phyloP scores from a whole-genome alignment of 2,113 vertebrate genomes.

The Choloepus hoffmanni region DNA sequence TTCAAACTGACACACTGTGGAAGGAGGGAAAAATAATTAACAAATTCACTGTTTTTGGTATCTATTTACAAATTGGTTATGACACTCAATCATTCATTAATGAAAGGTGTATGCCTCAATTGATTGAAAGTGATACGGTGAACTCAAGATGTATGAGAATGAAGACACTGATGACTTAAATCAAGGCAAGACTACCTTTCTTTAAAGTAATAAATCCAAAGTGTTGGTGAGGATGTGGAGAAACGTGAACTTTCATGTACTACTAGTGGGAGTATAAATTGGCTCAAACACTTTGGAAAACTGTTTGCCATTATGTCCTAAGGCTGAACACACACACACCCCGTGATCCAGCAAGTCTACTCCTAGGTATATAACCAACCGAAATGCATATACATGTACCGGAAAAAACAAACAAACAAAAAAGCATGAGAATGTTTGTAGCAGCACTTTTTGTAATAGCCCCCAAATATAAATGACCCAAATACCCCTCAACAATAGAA shows the following conservation, averaged over 20 bases:
- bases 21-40: constrained; percentile 10
- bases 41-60: not conserved
- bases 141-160: constrained; percentile 19
- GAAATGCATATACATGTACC: not conserved
- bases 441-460: not conserved
- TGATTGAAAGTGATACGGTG: constrained; percentile 31
- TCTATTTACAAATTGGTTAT: constrained; percentile 21
- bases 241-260: not conserved
- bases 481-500: not conserved
- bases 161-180: constrained; percentile 22
- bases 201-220: not conserved
- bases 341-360: not conserved
- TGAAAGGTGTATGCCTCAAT: not conserved
- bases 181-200: not conserved
- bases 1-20: not conserved
- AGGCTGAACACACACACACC: not conserved
- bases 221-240: constrained; percentile 29
- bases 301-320: not conserved
- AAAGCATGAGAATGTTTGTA: not conserved
- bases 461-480: constrained; percentile 6
- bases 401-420: not conserved
- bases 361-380: not conserved
- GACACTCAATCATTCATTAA: constrained; percentile 22
- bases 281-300: constrained; percentile 4
- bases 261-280: not conserved